phyloP scores from a whole-genome alignment of 2,113 vertebrate genomes.

The Podilymbus podiceps region DNA sequence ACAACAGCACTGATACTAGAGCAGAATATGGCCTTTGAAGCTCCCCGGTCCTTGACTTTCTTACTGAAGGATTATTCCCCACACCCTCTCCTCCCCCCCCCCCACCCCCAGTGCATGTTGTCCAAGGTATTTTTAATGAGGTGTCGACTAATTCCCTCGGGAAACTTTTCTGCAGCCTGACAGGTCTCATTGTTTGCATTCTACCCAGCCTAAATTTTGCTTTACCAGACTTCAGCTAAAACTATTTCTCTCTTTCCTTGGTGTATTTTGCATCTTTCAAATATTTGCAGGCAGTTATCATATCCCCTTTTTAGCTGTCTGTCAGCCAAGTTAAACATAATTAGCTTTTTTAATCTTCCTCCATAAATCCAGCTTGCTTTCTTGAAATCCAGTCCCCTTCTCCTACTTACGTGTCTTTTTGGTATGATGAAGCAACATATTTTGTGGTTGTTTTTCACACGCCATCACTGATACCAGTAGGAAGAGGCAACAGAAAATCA shows the following conservation, averaged over 20 bases:
- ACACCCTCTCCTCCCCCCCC: background rate
- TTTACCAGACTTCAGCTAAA: conserved; percentile 30
- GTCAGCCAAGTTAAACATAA: conserved; percentile 65
- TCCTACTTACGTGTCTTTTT: conserved; percentile 33
- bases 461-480: background rate
- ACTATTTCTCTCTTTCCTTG: conserved; percentile 30
- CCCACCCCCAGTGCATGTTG: background rate
- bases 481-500: conserved; percentile 10
- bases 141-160: conserved; percentile 1
- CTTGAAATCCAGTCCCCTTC: conserved; percentile 43
- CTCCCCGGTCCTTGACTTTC: background rate
- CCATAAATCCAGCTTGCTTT: conserved; percentile 49
- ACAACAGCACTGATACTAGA: background rate
- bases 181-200: conserved; percentile 52
- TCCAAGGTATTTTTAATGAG: conserved; percentile 40
- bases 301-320: conserved; percentile 40
- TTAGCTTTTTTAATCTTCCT: conserved; percentile 61
- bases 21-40: background rate
- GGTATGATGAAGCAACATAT: conserved; percentile 40
- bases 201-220: conserved; percentile 14
- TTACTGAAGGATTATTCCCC: background rate
- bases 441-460: conserved; percentile 53
- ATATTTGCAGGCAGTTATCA: conserved; percentile 63
- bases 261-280: conserved; percentile 55
- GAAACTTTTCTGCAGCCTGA: conserved; percentile 37